phyloP scores from a whole-genome alignment of 2,797 vertebrate genomes.

The Channallabes apus region DNA sequence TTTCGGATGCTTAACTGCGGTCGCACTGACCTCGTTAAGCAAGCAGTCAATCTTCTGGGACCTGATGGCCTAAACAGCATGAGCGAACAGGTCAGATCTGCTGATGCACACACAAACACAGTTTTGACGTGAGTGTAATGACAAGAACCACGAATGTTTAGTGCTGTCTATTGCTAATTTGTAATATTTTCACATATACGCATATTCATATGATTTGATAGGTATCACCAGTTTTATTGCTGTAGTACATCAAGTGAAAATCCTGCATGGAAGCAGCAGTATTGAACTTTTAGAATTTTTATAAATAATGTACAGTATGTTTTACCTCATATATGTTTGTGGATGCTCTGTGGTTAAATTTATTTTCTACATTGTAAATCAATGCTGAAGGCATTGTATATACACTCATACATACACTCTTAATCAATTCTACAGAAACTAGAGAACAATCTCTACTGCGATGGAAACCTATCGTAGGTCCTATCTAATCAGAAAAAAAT shows the following conservation, averaged over 20 bases:
- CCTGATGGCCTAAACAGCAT: conserved; percentile 95
- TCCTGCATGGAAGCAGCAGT: background rate
- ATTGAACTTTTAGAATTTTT: background rate
- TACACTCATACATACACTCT: too few relatives aligned
- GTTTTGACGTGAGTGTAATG: background rate
- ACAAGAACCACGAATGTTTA: conserved; percentile 1
- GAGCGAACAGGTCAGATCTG: conserved; percentile 89
- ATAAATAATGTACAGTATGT: background rate
- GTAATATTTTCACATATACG: background rate
- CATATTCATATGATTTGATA: background rate
- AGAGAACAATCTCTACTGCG: background rate
- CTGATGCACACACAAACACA: conserved; percentile 8
- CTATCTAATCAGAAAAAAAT: background rate
- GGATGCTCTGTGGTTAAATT: too few relatives aligned
- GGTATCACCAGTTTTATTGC: background rate
- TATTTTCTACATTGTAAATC: too few relatives aligned
- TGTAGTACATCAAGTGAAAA: background rate
- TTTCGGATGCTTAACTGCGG: conserved; percentile 99
- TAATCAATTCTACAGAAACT: too few relatives aligned
- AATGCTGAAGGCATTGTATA: too few relatives aligned
- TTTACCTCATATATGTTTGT: background rate
- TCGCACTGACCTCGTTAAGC: conserved; percentile 94
- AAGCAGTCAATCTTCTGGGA: conserved; percentile 91
- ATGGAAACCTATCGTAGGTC: background rate
- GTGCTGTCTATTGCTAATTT: background rate